Evolutionary conservation across 1,140 invertebrate species (phyloP), one percentile per base, ranked within the genome.

Genomic region (Apocrypta bakeri): DNA sequence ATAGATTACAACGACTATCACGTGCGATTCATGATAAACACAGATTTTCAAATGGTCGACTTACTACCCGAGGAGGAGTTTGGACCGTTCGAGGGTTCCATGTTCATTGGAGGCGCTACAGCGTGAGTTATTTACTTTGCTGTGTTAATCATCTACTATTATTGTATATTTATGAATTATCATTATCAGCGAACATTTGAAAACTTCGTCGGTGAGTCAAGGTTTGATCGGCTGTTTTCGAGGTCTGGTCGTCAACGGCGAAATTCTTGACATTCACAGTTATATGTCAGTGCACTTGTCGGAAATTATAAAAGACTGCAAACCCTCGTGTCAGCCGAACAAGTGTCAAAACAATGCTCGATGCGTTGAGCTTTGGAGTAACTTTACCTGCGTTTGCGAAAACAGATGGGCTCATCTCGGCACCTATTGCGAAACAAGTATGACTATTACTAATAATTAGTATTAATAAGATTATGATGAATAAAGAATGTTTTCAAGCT

Each of bases 1-100:
- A 97, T 97, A 83, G 97, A 97, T 91, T 97, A 97, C 88, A 98
- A 98, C 90, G 95, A 96, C 87, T 96, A 98, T 90, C 97, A 99
- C 89, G 97, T 98, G n/a, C 92, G 97, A 79, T 97, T 98, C 88
- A 98, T 97, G 95, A 95, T 98, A 77, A 98, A 98, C 88, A 96
- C 95, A 40, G 96, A 98, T 86, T 96, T 95, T 85, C 94, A 96
- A 92, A 97, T 98, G 96, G 94, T 97, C 3, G 95, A 98, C 92
- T 91, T 98, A 61, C 90, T 95, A 79, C 94, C 96, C 24, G 96
- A 97, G 89, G 96, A 98, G 87, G 96, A 97, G 86, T 98, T 98
- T 88, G 97, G 96, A 9, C 96, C 96, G 0, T 98, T 98, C 90
- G 97, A 98, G 92, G 97, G 97, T 6, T 97, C 96, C 74, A 97